These are phyloP conservation scores for Lophura swinhoii DNA, from an alignment of 2,797 vertebrate species.

Conservation along the genomic window DNA sequence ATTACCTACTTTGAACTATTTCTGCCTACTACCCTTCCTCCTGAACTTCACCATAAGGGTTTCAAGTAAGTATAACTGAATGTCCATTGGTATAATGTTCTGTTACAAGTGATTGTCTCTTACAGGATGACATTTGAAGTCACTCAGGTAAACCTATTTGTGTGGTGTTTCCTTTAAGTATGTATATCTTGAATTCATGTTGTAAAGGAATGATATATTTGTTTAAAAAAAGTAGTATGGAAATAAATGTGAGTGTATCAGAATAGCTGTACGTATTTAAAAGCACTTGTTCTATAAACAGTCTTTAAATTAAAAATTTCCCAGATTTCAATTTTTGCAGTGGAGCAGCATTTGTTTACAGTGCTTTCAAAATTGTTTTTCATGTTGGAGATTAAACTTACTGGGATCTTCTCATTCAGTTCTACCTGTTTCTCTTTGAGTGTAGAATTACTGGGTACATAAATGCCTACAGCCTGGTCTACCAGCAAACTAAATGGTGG, in stretches of 20 bases:
- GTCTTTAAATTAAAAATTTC: background rate
- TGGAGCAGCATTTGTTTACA: background rate
- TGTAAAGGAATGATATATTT: background rate
- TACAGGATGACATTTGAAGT: background rate
- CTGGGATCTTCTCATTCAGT: background rate
- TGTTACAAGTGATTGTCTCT: background rate
- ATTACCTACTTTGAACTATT: constrained; percentile 97
- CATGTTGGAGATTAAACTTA: background rate
- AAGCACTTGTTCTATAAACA: background rate
- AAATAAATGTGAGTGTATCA: background rate
- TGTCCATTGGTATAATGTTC: background rate
- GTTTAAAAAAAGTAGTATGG: background rate
- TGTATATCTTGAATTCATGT: background rate
- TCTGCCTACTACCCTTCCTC: constrained; percentile 94
- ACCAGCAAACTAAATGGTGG: background rate
- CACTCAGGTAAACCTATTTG: background rate
- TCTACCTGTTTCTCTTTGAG: background rate
- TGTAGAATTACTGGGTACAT: background rate
- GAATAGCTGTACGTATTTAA: background rate
- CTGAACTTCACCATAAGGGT: constrained; percentile 92
- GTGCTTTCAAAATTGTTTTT: background rate
- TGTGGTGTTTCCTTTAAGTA: background rate
- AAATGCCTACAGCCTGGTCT: background rate
- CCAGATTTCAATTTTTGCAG: background rate
- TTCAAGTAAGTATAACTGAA: constrained; percentile 87